Percentiles rank a stretch among this genome's conserved stretches.
These are phyloP conservation scores for Dynastes hyllus DNA, from an alignment of 2,888 invertebrate genomes.

Conservation along the genomic window DNA sequence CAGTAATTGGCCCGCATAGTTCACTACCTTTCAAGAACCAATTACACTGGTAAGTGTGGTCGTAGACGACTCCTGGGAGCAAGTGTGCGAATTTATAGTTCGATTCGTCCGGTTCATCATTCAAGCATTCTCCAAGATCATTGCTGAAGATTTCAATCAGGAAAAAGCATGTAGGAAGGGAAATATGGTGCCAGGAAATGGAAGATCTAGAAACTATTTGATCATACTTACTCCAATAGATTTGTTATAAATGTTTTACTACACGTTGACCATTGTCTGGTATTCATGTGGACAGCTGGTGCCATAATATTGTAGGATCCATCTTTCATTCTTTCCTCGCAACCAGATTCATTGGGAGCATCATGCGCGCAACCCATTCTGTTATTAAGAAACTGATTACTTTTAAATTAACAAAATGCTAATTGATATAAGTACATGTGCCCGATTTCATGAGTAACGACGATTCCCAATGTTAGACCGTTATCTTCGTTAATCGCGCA, in stretches of 20 bases:
- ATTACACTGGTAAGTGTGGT: slow-evolving; percentile 78
- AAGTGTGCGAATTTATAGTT: slow-evolving; percentile 73
- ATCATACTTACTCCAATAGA: slow-evolving; percentile 73
- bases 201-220: background rate
- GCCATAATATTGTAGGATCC: slow-evolving; percentile 76
- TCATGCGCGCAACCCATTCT: slow-evolving; percentile 72
- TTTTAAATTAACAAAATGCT: slow-evolving; percentile 5
- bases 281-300: slow-evolving; percentile 73
- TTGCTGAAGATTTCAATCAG: slow-evolving; percentile 69
- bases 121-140: slow-evolving; percentile 78
- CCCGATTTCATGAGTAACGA: slow-evolving; percentile 80
- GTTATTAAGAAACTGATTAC: slow-evolving; percentile 49
- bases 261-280: slow-evolving; percentile 76
- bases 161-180: background rate
- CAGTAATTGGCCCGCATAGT: slow-evolving; percentile 63
- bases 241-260: slow-evolving; percentile 74
- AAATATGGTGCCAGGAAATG: background rate
- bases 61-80: slow-evolving; percentile 79
- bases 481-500: slow-evolving; percentile 82
- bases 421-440: slow-evolving; percentile 75
- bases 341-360: slow-evolving; percentile 67
- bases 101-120: slow-evolving; percentile 77
- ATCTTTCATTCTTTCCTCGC: slow-evolving; percentile 70
- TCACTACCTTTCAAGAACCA: slow-evolving; percentile 65
- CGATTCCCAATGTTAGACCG: slow-evolving; percentile 77